Evolutionary conservation across 2,888 invertebrate genomes (phyloP), one percentile per base, ranked within the genome.

Genomic region (Druceiella hillmani): DNA sequence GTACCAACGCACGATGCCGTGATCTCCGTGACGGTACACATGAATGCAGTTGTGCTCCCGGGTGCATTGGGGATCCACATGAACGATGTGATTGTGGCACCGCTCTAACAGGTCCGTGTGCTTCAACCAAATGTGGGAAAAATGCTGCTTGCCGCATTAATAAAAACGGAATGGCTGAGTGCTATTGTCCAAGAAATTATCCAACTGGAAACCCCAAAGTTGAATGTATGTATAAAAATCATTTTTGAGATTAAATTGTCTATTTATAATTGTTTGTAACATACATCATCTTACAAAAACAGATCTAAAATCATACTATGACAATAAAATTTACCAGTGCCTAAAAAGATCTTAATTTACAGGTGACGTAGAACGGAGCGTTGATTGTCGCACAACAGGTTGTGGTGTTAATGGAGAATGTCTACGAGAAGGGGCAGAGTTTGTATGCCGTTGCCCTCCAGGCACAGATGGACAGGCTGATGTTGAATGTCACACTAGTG

Each of bases 361-460:
- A 80, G 80, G 81, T 68, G 65, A 74, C 17, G 61, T 67, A 45
- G 76, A 78, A 55, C 66, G 71, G 40, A 75, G 74, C 48, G 65
- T 81, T 30, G 90, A 91, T 58, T 91, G 92, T 62, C 77, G 90
- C 51, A 85, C 85, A 2, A 78, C 79, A 43, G 90, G 90, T 46
- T 92, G 92, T 66, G 84, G 86, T 48, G 77, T 80, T 53, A 87
- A 87, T 47, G 87, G 87, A n/a, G 84, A 87, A 61, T 92, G 90
- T 66, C 80, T 90, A 48, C 79, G 87, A 50, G 85, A 88, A 62
- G 83, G 87, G 46, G 84, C 84, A 44, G 81, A 83, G 55, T 92
- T 87, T 70, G 82, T 86, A 22, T 89, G 88, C 66, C 76, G 82
- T 56, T 87, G 87, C 63, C 78, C 81, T 48, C 80, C 82, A 36